phyloP scores from a whole-genome alignment of 2,113 vertebrate species.

The Chlamydotis undulata region DNA sequence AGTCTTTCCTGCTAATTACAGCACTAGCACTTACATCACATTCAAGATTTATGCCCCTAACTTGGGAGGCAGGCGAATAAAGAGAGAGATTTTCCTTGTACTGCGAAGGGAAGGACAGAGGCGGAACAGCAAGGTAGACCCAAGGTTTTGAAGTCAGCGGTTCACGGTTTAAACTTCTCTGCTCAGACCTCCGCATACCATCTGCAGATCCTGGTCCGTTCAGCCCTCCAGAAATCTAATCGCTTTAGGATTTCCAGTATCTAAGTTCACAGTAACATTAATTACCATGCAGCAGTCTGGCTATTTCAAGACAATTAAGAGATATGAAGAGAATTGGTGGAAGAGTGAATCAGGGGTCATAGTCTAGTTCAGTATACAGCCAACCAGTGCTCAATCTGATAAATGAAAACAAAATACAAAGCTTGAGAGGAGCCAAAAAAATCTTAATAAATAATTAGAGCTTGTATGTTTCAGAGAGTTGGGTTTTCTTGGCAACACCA shows the following conservation, averaged over 20 bases:
- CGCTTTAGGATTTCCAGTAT: not conserved
- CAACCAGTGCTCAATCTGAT: conserved; percentile 35
- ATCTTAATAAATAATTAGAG: conserved; percentile 62
- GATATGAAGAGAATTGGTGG: conserved; percentile 73
- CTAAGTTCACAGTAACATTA: not conserved
- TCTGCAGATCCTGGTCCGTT: not conserved
- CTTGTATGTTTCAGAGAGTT: not conserved
- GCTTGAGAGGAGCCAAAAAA: conserved; percentile 51
- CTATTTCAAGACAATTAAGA: conserved; percentile 44
- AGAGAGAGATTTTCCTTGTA: not conserved
- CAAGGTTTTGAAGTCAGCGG: not conserved
- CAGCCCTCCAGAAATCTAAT: conserved; percentile 14
- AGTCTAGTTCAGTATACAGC: conserved; percentile 56
- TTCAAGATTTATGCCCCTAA: not conserved
- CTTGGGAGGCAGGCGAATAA: not conserved
- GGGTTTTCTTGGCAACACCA: conserved; percentile 52
- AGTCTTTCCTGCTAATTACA: not conserved
- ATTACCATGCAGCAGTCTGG: not conserved
- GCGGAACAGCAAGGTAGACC: not conserved
- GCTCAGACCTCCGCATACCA: not conserved
- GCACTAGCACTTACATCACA: not conserved
- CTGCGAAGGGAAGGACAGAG: not conserved
- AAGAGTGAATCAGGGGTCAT: conserved; percentile 76
- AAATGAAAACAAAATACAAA: conserved; percentile 63
- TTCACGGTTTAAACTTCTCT: not conserved